These are phyloP conservation scores for Abrostola triplasia DNA, from an alignment of 2,888 invertebrate species.

Conservation along the genomic window DNA sequence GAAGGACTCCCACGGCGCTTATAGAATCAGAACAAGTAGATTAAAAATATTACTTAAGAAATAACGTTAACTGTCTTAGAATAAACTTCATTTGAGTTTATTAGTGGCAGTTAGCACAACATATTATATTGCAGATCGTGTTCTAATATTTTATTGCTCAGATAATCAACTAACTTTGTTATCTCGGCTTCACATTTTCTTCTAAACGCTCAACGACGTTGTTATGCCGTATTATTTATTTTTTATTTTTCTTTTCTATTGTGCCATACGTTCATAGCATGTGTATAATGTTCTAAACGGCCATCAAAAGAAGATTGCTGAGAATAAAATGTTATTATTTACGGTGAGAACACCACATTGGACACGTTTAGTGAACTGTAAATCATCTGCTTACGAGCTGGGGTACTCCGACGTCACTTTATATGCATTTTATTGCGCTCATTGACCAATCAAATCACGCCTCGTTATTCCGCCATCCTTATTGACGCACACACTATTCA, in stretches of 20 bases:
- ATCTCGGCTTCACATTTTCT: background rate
- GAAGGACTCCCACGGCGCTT: background rate
- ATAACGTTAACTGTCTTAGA: background rate
- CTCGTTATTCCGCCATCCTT: conserved; percentile 34
- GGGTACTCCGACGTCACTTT: conserved; percentile 20
- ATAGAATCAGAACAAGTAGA: background rate
- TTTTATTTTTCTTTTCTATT: background rate
- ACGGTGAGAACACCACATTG: conserved; percentile 6
- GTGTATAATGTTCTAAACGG: conserved; percentile 9
- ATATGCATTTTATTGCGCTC: conserved; percentile 36
- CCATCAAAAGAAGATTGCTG: conserved; percentile 5
- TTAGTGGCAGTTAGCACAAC: background rate
- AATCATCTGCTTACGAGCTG: conserved; percentile 16
- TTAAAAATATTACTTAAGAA: background rate
- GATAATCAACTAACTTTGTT: background rate
- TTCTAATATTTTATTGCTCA: background rate
- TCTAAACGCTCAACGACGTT: background rate
- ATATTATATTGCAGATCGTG: background rate
- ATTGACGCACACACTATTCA: conserved; percentile 14
- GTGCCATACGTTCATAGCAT: conserved; percentile 10
- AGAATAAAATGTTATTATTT: conserved; percentile 2
- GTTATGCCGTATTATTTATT: background rate
- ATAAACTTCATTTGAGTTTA: background rate
- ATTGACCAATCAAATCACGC: conserved; percentile 43
- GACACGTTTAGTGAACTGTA: conserved; percentile 19